Base-by-base conservation (phyloP, 1,140 invertebrate species). In the Nymphalis io region DNA sequence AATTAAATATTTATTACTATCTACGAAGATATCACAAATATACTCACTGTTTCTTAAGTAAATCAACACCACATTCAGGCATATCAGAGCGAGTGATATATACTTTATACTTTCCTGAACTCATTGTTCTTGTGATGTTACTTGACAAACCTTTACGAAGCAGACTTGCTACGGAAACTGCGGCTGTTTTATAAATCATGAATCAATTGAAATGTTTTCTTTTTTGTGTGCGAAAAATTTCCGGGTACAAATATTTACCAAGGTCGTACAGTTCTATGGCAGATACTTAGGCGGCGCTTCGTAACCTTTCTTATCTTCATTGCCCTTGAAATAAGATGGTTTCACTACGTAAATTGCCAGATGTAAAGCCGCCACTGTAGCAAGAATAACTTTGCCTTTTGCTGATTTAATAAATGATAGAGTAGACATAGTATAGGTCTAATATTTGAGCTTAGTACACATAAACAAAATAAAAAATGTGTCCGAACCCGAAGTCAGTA, bases 71-170 rank as follows among this genome's bases (percentile, higher is more conserved):
- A 78, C 83, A 73, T 18, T 83, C 70, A 33, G 93, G 92, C 72
- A 93, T 92, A 80, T 93, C 93, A 62, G 88, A 85, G 0, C 93
- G 84, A 1, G 93, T 93, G 3, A 93, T 82, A 68, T 88, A 93
- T 51, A 93, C 92, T 64, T 83, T 70, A 53, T 74, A 78, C 74
- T 65, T 85, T 72, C 68, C 69, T 4, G 70, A 59, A 64, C 85
- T 85, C 88, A 90, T 90, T 39, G 79, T 88, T 74, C 83, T 81
- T n/a, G 74, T 44, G 27, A 75, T 61, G 51, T 80, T 60, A 44
- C 60, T 68, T 42, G 74, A 60, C 12, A 66, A 15, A 61, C 69
- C 18, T 68, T 63, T 74, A 46, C 68, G 62, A 61, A 83, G 68
- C 79, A 84, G 76, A 62, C 77, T 78, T 74, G 71, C 48, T 42